These are phyloP conservation scores for Drosophila bocqueti DNA, from an alignment of 1,140 invertebrate species.

Conservation along the genomic window DNA sequence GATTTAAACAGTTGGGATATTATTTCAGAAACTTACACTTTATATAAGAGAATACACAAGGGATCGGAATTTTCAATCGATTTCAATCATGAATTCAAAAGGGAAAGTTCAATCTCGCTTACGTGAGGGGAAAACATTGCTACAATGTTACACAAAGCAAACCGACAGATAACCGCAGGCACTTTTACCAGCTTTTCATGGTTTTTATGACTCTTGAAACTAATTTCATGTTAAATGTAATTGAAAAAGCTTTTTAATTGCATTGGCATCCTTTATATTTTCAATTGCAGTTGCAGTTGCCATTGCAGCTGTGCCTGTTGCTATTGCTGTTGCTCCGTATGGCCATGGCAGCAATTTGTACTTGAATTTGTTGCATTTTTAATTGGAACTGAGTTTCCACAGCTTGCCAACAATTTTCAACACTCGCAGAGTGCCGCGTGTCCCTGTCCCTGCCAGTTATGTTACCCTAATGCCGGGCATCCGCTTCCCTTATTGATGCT, in stretches of 20 bases:
- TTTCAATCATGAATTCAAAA: constrained; percentile 27
- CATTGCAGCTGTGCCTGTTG: constrained; percentile 6
- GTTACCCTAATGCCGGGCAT: constrained; percentile 24
- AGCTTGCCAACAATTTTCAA: constrained; percentile 51
- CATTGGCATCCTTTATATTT: constrained; percentile 43
- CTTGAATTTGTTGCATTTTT: constrained; percentile 55
- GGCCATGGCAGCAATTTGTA: constrained; percentile 24
- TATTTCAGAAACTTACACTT: neutral
- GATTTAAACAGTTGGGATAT: neutral
- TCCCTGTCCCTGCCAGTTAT: constrained; percentile 6
- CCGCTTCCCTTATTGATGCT: constrained; percentile 23
- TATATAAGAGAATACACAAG: neutral
- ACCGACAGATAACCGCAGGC: constrained; percentile 48
- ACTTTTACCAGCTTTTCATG: constrained; percentile 44
- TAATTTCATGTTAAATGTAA: constrained; percentile 54
- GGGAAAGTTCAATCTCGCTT: constrained; percentile 25
- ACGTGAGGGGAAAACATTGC: constrained; percentile 7
- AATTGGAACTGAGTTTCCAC: constrained; percentile 47
- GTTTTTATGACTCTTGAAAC: constrained; percentile 49
- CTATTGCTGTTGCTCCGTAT: constrained; percentile 8
- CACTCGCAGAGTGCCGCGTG: constrained; percentile 17
- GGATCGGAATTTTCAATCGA: constrained; percentile 21
- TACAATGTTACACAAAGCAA: constrained; percentile 38
- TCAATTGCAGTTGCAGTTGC: constrained; percentile 23
- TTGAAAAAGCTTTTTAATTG: constrained; percentile 55